Conservation (phyloP, 2,113 vertebrate genomes). For the Tinamus guttatus region DNA sequence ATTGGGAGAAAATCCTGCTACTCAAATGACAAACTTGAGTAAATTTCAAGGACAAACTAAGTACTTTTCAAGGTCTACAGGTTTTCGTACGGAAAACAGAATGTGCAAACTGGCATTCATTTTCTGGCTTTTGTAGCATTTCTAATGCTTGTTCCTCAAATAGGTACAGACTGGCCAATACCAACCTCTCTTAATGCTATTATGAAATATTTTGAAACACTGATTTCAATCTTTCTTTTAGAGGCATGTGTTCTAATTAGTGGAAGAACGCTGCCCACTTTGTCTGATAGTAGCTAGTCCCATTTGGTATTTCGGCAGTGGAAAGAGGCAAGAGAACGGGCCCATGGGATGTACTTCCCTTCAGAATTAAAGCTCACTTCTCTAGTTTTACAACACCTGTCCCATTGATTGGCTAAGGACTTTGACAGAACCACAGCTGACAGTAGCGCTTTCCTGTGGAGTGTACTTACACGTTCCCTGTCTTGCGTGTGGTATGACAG, state of each 20-base stretch:
- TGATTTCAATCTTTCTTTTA: background rate
- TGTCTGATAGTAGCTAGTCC: background rate
- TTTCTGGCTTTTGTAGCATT: background rate
- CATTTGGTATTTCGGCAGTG: background rate
- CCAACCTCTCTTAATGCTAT: background rate
- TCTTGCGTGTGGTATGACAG: background rate
- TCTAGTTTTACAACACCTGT: background rate
- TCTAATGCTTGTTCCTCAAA: background rate
- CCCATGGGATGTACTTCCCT: background rate
- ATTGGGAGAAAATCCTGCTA: background rate
- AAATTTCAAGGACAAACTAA: fast-evolving
- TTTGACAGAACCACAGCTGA: background rate
- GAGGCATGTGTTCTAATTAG: background rate
- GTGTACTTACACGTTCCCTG: background rate
- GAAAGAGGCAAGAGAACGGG: background rate
- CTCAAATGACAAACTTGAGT: background rate
- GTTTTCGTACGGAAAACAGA: background rate
- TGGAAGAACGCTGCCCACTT: background rate
- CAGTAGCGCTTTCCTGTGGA: background rate
- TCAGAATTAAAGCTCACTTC: background rate
- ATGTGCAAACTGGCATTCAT: background rate
- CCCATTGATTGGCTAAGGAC: fast-evolving
- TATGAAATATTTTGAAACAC: background rate
- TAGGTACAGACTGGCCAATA: background rate
- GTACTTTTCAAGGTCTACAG: background rate